Evolutionary conservation across 2,113 vertebrate species (phyloP).

Genomic region (Silurus glanis): DNA sequence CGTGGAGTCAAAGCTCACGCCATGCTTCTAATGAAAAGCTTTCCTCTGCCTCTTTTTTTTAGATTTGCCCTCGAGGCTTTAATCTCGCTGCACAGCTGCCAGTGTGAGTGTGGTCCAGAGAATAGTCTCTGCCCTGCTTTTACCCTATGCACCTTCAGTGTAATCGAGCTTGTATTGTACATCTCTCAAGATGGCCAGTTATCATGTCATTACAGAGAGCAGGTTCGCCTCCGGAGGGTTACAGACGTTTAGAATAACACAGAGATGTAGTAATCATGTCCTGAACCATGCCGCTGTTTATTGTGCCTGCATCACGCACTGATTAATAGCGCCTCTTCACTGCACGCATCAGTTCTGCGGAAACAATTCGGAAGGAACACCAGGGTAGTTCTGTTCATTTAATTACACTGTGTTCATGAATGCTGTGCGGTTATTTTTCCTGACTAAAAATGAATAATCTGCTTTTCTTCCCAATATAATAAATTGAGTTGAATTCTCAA

Average conservation of each 20-base stretch:
- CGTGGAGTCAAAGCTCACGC: neutral
- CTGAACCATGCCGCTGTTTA: constrained; percentile 58
- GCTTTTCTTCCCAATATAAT: neutral
- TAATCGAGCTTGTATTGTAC: constrained; percentile 47
- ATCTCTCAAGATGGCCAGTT: constrained; percentile 47
- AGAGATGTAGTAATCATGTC: constrained; percentile 57
- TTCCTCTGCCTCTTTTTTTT: constrained; percentile 19
- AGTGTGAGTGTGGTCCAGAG: constrained; percentile 6
- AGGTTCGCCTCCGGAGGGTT: constrained; percentile 35
- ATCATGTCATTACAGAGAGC: constrained; percentile 45
- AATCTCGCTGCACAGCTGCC: constrained; percentile 24
- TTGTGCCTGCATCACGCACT: constrained; percentile 52
- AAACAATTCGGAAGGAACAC: neutral
- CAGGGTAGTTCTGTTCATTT: constrained; percentile 13
- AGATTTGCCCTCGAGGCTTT: constrained; percentile 35
- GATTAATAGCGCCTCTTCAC: constrained; percentile 45
- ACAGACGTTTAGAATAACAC: constrained; percentile 64
- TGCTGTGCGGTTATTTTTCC: constrained; percentile 21
- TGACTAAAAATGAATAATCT: neutral
- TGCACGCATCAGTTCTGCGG: neutral
- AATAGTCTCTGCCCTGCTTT: neutral
- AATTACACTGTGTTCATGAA: constrained; percentile 7
- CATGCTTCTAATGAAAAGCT: constrained; percentile 20
- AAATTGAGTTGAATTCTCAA: neutral
- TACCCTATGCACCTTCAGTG: constrained; percentile 13